phyloP scores from a whole-genome alignment of 2,888 invertebrate species.

The Nephrotoma guestfalica region DNA sequence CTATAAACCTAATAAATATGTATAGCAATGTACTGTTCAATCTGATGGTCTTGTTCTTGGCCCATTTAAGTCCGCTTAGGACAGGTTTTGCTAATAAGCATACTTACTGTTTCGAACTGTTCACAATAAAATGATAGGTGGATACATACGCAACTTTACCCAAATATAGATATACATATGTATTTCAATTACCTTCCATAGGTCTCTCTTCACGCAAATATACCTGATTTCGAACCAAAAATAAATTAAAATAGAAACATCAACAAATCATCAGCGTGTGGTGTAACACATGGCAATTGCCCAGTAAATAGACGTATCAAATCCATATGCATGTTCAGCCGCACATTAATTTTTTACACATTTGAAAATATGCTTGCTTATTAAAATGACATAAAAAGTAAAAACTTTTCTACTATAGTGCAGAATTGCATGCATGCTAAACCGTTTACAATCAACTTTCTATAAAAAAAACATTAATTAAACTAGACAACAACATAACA shows the following conservation, averaged over 20 bases:
- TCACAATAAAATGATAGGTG: too few relatives aligned
- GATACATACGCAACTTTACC: too few relatives aligned
- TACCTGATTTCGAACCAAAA: not conserved
- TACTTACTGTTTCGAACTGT: too few relatives aligned
- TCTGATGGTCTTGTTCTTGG: too few relatives aligned
- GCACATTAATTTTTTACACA: not conserved
- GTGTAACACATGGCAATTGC: not conserved
- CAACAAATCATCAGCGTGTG: not conserved
- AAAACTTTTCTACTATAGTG: not conserved
- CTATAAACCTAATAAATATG: too few relatives aligned
- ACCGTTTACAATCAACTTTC: not conserved
- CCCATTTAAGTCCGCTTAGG: too few relatives aligned
- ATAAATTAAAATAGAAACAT: not conserved
- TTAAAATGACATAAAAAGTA: not conserved
- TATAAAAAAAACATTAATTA: not conserved
- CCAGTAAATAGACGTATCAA: not conserved
- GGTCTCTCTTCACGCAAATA: not conserved
- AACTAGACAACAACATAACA: not conserved
- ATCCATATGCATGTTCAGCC: not conserved
- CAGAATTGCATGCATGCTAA: not conserved
- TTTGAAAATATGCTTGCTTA: not conserved
- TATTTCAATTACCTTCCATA: not conserved
- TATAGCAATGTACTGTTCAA: too few relatives aligned
- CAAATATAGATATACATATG: not conserved
- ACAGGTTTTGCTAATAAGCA: too few relatives aligned